phyloP scores from a whole-genome alignment of 2,888 invertebrate genomes.

The Trimorus sp. region DNA sequence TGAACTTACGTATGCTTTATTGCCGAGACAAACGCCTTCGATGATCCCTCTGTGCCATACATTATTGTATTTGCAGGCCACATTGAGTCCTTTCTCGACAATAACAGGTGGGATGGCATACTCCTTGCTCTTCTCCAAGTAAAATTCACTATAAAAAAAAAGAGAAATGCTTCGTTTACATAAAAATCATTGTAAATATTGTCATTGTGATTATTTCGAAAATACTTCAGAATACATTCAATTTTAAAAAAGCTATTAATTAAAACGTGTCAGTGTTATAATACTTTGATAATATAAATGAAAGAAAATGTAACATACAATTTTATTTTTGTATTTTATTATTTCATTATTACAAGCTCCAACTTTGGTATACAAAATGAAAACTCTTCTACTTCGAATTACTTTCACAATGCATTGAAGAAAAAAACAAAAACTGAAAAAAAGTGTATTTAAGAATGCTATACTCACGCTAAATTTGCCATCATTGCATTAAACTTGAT shows the following conservation, averaged over 20 bases:
- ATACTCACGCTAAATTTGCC: slow-evolving; percentile 73
- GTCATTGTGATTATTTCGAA: neutral
- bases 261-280: too few relatives aligned
- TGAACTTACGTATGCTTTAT: slow-evolving; percentile 73
- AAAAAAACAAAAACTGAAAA: too few relatives aligned
- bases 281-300: too few relatives aligned
- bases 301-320: too few relatives aligned
- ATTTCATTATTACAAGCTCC: too few relatives aligned
- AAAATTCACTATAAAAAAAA: slow-evolving; percentile 70
- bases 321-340: too few relatives aligned
- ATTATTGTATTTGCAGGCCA: slow-evolving; percentile 74
- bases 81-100: slow-evolving; percentile 75
- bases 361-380: too few relatives aligned
- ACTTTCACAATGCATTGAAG: too few relatives aligned
- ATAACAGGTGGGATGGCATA: slow-evolving; percentile 73
- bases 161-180: neutral
- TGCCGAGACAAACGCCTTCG: slow-evolving; percentile 73
- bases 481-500: slow-evolving; percentile 71
- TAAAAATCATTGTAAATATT: neutral
- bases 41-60: slow-evolving; percentile 78
- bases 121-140: slow-evolving; percentile 50
- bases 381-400: too few relatives aligned
- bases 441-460: neutral
- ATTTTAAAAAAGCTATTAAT: neutral
- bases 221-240: neutral